Conservation (phyloP, 1,140 invertebrate species). For the Cardiocondyla obscurior region DNA sequence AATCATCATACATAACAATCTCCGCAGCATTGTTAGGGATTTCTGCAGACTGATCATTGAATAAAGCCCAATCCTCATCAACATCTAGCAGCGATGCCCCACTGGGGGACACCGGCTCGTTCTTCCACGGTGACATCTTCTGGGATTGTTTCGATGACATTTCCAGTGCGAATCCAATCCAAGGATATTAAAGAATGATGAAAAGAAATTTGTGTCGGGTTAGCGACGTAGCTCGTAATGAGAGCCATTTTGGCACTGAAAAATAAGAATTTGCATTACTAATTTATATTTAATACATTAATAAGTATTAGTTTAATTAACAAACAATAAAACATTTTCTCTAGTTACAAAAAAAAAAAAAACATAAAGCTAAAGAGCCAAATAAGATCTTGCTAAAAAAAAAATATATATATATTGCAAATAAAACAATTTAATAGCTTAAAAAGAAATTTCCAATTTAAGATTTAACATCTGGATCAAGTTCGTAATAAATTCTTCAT, state of each 20-base stretch:
- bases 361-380: no score
- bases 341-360: no score
- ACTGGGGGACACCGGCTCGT: conserved; percentile 83
- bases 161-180: conserved; percentile 68
- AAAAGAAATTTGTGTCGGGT: conserved; percentile 77
- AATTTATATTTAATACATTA: conserved; percentile 13
- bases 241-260: conserved; percentile 80
- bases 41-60: conserved; percentile 73
- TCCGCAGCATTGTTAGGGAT: conserved; percentile 67
- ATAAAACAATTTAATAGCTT: no score
- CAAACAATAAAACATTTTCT: conserved; percentile 14
- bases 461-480: no score
- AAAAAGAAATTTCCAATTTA: no score
- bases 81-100: conserved; percentile 67
- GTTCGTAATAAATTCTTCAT: no score
- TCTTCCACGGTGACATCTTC: conserved; percentile 80
- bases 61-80: conserved; percentile 75
- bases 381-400: no score
- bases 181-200: conserved; percentile 70
- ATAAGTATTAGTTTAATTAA: conserved; percentile 7
- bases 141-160: conserved; percentile 76
- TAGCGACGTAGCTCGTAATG: conserved; percentile 75
- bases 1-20: conserved; percentile 66
- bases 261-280: conserved; percentile 55
- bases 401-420: no score